phyloP scores from a whole-genome alignment of 2,797 vertebrate species.

The Margarornis squamiger region DNA sequence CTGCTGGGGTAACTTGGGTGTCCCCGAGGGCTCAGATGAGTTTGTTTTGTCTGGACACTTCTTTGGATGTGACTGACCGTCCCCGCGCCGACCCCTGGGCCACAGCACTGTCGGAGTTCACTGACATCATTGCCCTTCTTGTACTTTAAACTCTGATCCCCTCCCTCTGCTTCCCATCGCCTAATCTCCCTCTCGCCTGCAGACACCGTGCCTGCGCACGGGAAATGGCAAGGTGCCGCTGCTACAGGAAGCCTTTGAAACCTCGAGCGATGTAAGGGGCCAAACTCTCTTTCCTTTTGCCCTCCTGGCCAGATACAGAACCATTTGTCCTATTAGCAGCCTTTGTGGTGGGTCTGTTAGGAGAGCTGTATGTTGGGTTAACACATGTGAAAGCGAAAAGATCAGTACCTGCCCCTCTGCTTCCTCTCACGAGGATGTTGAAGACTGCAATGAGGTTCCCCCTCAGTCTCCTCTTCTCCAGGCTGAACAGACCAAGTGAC shows the following conservation, averaged over 20 bases:
- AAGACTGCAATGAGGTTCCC: neutral
- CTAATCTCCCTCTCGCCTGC: accelerated
- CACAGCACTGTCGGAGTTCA: accelerated
- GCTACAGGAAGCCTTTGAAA: neutral
- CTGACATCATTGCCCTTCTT: neutral
- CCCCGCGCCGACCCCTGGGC: neutral
- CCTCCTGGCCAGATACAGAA: neutral
- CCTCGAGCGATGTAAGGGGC: neutral
- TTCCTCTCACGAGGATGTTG: neutral
- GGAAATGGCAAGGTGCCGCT: neutral
- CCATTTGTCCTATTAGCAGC: neutral
- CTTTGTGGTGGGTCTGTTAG: neutral
- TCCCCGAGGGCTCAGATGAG: accelerated
- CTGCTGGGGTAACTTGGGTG: neutral
- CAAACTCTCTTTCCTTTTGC: neutral
- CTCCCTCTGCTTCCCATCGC: neutral
- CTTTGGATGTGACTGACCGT: neutral
- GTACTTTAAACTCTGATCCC: neutral
- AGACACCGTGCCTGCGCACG: accelerated
- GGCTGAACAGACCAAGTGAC: neutral
- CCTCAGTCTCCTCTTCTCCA: neutral
- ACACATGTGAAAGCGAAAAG: neutral
- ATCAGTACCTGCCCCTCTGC: neutral
- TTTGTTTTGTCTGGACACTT: neutral
- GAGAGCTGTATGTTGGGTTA: neutral